These are phyloP conservation scores for Coryphaenoides rupestris DNA, from an alignment of 2,113 vertebrate genomes.

Conservation along the genomic window DNA sequence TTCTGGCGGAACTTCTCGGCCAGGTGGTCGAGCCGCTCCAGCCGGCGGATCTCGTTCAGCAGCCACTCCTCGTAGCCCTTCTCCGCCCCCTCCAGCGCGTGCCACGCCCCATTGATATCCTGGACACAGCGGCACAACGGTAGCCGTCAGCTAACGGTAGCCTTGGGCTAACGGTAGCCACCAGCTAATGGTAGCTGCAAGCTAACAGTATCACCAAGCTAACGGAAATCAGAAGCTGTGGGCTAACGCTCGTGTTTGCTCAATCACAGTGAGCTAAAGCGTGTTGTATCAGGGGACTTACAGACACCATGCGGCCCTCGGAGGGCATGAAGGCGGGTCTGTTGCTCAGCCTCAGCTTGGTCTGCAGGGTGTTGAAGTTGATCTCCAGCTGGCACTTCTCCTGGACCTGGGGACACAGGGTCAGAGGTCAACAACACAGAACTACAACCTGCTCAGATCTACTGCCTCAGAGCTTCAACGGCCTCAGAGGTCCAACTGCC, in stretches of 20 bases:
- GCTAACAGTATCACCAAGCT: too few relatives aligned
- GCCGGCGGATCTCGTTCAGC: conserved; percentile 86
- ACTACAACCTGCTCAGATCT: too few relatives aligned
- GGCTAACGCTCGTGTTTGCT: too few relatives aligned
- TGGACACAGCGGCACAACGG: conserved; percentile 40
- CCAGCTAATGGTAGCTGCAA: not conserved
- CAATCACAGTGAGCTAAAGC: too few relatives aligned
- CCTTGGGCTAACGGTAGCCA: too few relatives aligned
- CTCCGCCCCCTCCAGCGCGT: conserved; percentile 88
- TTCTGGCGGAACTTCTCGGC: conserved; percentile 93
- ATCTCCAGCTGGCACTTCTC: conserved; percentile 96
- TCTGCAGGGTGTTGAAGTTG: conserved; percentile 97
- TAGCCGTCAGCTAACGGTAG: not conserved
- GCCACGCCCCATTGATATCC: conserved; percentile 90
- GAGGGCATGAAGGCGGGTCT: conserved; percentile 97
- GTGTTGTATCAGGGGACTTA: conserved; percentile 50
- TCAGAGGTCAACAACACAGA: not conserved
- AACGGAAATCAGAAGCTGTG: too few relatives aligned
- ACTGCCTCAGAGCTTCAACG: too few relatives aligned
- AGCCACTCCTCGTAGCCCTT: too few relatives aligned
- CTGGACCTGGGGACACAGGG: conserved; percentile 66
- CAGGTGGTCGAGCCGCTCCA: conserved; percentile 90
- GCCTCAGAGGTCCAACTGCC: too few relatives aligned
- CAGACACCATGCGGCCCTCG: conserved; percentile 89
- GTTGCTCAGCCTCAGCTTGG: too few relatives aligned